phyloP scores from a whole-genome alignment of 2,888 invertebrate species.

The Tiliacea aurago region DNA sequence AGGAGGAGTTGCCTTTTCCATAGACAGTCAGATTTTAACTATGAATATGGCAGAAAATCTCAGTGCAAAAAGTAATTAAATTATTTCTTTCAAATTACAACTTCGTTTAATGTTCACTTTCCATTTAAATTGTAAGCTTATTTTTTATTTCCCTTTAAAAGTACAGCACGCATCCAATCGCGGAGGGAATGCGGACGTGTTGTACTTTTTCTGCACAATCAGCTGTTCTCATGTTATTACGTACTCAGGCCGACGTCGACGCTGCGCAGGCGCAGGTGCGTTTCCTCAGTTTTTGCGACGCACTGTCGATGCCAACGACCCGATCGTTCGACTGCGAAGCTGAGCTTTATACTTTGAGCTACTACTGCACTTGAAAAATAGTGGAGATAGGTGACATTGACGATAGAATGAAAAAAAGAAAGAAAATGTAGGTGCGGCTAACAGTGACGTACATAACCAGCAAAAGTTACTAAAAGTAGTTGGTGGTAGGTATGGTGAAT shows the following conservation, averaged over 20 bases:
- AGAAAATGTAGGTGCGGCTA: no score
- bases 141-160: constrained; percentile 35
- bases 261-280: constrained; percentile 45
- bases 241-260: constrained; percentile 36
- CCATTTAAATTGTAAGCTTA: constrained; percentile 22
- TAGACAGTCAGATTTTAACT: neutral
- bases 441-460: no score
- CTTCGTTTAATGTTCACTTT: constrained; percentile 10
- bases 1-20: neutral
- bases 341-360: constrained; percentile 14
- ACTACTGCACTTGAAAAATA: constrained; percentile 2
- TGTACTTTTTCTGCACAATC: constrained; percentile 54
- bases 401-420: neutral
- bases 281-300: constrained; percentile 59
- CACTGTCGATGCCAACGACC: constrained; percentile 55
- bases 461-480: no score
- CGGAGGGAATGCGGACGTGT: constrained; percentile 58
- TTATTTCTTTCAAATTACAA: constrained; percentile 8
- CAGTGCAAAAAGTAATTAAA: neutral
- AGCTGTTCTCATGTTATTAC: constrained; percentile 55
- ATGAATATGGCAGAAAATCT: neutral
- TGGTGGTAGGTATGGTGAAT: no score
- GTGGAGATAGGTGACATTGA: neutral
- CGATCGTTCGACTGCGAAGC: neutral
- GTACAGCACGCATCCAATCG: constrained; percentile 47